Evolutionary conservation across 23 tunicate genomes (phyloP), one percentile per base, ranked within the genome.

Genomic region (Diplosoma virens): DNA sequence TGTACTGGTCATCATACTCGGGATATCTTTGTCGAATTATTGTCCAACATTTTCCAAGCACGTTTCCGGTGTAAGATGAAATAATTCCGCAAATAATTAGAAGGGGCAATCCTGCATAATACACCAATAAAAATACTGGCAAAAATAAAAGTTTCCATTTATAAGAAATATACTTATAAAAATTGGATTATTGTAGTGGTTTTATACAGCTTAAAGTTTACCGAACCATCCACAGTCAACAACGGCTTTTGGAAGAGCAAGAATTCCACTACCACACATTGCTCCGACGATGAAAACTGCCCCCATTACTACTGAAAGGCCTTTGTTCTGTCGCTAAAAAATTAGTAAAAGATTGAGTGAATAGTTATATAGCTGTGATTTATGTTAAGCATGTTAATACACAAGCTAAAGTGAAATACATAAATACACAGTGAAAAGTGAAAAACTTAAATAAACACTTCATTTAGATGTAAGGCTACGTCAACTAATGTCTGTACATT

Each of bases 181-280:
- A 14, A 7, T 41, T 9, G 9, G 14, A 14, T 41, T 41, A 14
- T 41, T 41, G 50, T 41, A 14, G 14, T 41, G 50, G 14, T 7
- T 9, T 41, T 41, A 41, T 7, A 41, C 50, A 14, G 9, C 9
- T 7, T 41, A 41, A 14, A 56, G 9, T 5, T 63, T 78, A 90
- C 97, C 97, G 32, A 75, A 66, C 81, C 80, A 84, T 18, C 97
- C 97, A 32, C 77, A 25, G 28, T 84, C 80, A 25, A 90, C 97
- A 4, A 90, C 35, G 25, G 97, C 90, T 55, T 66, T 76, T 6
- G 97, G 97, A 14, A 90, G 31, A 46, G 97, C 97, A 29, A 90
- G 86, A 11, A 90, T 80, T 79, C 97, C 97, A 34, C 97, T 84
- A 47, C 97, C 97, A 55, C 87, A 81, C 82, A 90, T 90, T 24